Conservation (phyloP, 2,888 invertebrate species). For the Eupelmus urozonus region DNA sequence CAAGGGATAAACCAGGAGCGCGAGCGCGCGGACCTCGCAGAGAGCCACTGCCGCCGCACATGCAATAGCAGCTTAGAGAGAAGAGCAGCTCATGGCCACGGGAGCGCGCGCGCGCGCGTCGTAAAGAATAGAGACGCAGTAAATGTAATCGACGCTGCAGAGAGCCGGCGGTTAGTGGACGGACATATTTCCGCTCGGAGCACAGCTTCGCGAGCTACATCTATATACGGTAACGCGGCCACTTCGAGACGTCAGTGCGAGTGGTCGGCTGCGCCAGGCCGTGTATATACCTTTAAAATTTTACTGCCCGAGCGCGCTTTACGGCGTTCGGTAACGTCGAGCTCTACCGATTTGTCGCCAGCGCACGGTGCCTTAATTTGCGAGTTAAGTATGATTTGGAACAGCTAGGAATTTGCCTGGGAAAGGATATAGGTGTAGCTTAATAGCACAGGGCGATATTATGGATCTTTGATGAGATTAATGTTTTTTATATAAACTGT, state of each 20-base stretch:
- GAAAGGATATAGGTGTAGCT: too few species aligned
- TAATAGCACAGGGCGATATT: too few species aligned
- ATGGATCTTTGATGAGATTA: too few species aligned
- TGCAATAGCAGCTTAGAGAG: conserved; percentile 40
- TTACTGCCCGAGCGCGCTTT: conserved; percentile 23
- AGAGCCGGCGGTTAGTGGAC: conserved; percentile 24
- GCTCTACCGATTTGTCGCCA: too few species aligned
- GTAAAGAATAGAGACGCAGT: conserved; percentile 50
- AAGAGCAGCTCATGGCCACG: neutral
- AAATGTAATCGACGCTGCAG: conserved; percentile 45
- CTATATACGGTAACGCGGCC: neutral
- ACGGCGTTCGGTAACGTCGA: too few species aligned
- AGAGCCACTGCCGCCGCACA: too few species aligned
- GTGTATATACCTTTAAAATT: conserved; percentile 36
- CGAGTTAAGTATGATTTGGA: too few species aligned
- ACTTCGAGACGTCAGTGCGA: neutral
- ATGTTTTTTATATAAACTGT: too few species aligned
- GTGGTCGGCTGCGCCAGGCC: neutral
- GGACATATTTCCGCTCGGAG: conserved; percentile 33
- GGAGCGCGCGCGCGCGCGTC: too few species aligned
- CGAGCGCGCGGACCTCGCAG: too few species aligned
- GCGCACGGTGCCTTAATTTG: neutral
- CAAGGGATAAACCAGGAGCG: too few species aligned
- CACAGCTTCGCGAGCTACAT: neutral
- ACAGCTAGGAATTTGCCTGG: too few species aligned